Base-by-base conservation (phyloP, 2,888 invertebrate species). In the Galeopsomyia nigrocyanea region DNA sequence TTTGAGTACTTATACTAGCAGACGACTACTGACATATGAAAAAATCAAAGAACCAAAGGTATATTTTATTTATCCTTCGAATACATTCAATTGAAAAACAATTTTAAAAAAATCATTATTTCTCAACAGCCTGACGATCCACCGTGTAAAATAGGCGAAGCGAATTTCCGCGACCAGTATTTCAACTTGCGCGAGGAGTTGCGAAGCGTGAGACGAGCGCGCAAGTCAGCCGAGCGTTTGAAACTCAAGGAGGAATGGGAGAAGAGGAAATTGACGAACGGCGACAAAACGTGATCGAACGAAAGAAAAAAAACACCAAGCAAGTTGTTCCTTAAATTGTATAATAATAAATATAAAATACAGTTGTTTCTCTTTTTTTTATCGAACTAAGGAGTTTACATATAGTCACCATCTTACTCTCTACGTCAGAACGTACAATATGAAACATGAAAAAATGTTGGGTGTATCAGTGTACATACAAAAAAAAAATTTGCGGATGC, bases 11-110 rank as follows among this genome's bases (percentile, higher is more conserved):
- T 90, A 93, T 78, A 93, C 96, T 0, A 92, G 95, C 14, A 89
- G 98, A 26, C 87, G 97, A 60, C 88, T 98, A 55, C 90, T 98
- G 31, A 96, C 97, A 0, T 96, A 94, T 87, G 91, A 93, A 86
- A 98, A 97, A 88, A 84, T 89, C 0, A 84, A 87, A 22, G 91
- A 93, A 73, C 88, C 90, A 0, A 81, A 83, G 17, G 87, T 83
- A 77, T 39, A 10, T 19, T 53, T 9, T 17, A 2, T 0, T 10
- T 53, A 5, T 53, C 53, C 7, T 19, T 19, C 7, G 17, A 19
- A 31, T 62, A 2, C 17, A 19, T 3, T 62, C 16, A 47, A 16
- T 62, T 47, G 9, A 53, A 17, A 17, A 17, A 19, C 10, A n/a
- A 50, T 51, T 6, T 0, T 60, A 19, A 60, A 22, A 22, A 63